Evolutionary conservation across 2,888 invertebrate species (phyloP), one percentile per base, ranked within the genome.

Genomic region (Agrotis ipsilon): DNA sequence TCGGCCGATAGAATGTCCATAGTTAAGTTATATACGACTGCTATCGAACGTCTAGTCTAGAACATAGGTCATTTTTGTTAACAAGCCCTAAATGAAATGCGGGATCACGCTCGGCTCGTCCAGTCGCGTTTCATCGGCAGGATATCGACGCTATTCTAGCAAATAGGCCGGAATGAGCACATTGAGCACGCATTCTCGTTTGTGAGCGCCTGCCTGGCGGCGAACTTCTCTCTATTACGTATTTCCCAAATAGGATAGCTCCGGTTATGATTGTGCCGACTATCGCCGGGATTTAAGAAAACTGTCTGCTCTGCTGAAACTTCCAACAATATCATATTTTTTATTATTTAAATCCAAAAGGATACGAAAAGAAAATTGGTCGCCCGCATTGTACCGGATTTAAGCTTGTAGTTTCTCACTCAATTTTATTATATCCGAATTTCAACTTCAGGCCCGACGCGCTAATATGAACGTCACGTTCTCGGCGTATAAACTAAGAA

Each of bases 141-240:
- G 89, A 89, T 92, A 92, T 93, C 90, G 89, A 82, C 75, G 88
- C 89, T 89, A 87, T 91, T 89, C 86, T 83, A 85, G 87, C 91
- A 92, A 92, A 92, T 91, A 91, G 91, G 90, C 89, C 80, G 89
- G 87, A 90, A 91, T 91, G 90, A 88, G 88, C 87, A 87, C 88
- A 89, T 91, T 89, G 90, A 88, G 88, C 87, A 87, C 89, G 87
- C 90, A 88, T 89, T 87, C 87, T 85, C 88, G 87, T 89, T 88
- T 84, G 85, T 77, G 84, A 90, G 92, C 93, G 94, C 91, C 93
- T 87, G 90, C 86, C 88, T 91, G 93, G 92, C 93, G 93, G 92
- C 89, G 82, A 92, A 93, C 91, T 92, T 92, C 87, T 85, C 88
- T 89, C 89, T 89, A 92, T 91, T 90, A 90, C 90, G 86, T 90